Evolutionary conservation across 2,888 invertebrate species (phyloP).

Genomic region (Hecatera dysodea): DNA sequence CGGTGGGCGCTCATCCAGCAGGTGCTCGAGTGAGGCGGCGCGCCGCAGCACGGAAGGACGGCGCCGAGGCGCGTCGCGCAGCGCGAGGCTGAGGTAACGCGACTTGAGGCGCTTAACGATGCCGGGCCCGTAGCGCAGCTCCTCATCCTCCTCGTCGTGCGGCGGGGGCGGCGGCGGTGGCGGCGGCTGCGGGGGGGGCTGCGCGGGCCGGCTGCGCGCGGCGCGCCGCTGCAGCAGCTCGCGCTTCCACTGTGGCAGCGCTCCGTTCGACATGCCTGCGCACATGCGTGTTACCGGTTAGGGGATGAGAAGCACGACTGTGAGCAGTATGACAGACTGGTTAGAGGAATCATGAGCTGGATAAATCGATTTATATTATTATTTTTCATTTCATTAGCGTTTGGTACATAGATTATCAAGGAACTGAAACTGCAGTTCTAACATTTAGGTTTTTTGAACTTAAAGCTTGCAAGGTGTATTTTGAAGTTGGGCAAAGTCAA

Average conservation of each 20-base stretch:
- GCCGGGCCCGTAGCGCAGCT: conserved; percentile 97
- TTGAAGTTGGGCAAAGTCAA: too few species aligned
- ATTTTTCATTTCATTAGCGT: too few species aligned
- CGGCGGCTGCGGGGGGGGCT: conserved; percentile 70
- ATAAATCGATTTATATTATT: too few species aligned
- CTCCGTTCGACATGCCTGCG: conserved; percentile 86
- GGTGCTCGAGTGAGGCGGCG: conserved; percentile 96
- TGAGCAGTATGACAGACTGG: background rate
- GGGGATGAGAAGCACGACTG: background rate
- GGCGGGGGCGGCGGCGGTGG: conserved; percentile 78
- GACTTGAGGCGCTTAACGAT: conserved; percentile 97
- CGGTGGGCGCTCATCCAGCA: conserved; percentile 92
- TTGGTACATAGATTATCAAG: too few species aligned
- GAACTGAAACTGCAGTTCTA: too few species aligned
- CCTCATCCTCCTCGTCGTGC: conserved; percentile 90
- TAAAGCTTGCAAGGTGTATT: too few species aligned
- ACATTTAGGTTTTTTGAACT: too few species aligned
- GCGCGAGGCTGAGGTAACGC: conserved; percentile 96
- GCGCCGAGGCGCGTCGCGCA: conserved; percentile 93
- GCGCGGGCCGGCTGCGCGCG: conserved; percentile 80
- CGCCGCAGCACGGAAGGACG: conserved; percentile 94
- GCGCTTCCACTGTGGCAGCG: conserved; percentile 95
- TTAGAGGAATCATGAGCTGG: background rate
- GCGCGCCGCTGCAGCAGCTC: conserved; percentile 94
- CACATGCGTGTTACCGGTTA: conserved; percentile 20